A percentile compares a stretch with the other conserved stretches of the same genome.
Evolutionary conservation across 2,113 vertebrate species (phyloP).

Genomic region (Muntiacus reevesi): DNA sequence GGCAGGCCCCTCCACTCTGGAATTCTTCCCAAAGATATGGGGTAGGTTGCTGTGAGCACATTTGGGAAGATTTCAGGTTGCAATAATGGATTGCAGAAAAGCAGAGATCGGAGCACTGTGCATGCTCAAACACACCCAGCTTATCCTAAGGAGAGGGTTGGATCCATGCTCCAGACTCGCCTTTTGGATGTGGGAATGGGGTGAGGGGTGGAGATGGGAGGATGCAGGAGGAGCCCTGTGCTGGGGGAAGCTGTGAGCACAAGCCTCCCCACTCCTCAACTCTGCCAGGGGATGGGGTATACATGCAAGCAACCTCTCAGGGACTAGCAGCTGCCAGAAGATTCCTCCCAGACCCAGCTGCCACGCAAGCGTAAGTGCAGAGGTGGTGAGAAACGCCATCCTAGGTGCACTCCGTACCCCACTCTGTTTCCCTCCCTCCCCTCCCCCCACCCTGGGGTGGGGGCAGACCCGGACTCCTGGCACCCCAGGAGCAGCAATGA

Average conservation of each 20-base stretch:
- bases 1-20: background rate
- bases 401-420: background rate
- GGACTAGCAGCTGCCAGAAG: background rate
- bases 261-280: background rate
- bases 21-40: background rate
- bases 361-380: fast-evolving
- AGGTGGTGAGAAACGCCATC: background rate
- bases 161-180: background rate
- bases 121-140: background rate
- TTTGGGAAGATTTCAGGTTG: background rate
- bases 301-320: background rate
- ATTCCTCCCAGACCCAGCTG: background rate
- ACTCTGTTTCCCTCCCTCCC: background rate
- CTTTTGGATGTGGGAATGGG: background rate
- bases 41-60: background rate
- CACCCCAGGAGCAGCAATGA: background rate
- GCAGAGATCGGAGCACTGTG: background rate
- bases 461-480: background rate
- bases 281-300: background rate
- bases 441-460: background rate
- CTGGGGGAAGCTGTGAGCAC: background rate
- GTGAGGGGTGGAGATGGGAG: background rate
- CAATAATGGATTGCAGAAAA: background rate
- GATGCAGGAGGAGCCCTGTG: background rate
- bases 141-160: background rate